phyloP scores from a whole-genome alignment of 2,888 invertebrate species.

The Pogonocherus hispidulus region DNA sequence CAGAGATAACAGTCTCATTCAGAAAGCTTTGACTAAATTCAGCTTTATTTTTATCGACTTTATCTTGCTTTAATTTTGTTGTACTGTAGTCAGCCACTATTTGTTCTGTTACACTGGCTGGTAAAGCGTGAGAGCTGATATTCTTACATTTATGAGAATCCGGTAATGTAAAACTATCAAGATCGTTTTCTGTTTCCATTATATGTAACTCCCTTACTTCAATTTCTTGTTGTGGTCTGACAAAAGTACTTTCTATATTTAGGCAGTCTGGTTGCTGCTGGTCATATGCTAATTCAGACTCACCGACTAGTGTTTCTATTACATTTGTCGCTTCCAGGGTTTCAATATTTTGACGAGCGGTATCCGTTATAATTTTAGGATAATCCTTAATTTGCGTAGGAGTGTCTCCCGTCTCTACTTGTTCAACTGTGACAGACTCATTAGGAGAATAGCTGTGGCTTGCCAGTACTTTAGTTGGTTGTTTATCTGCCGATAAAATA shows the following conservation, averaged over 20 bases:
- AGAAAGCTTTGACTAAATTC: conserved; percentile 66
- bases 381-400: conserved; percentile 70
- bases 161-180: conserved; percentile 70
- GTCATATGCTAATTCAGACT: conserved; percentile 73
- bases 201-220: conserved; percentile 75
- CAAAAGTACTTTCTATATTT: conserved; percentile 67
- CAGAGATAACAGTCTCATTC: conserved; percentile 70
- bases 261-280: conserved; percentile 63
- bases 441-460: conserved; percentile 73
- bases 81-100: conserved; percentile 68
- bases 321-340: conserved; percentile 77
- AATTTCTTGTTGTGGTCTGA: conserved; percentile 74
- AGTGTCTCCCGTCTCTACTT: conserved; percentile 73
- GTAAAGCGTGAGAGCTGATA: conserved; percentile 69
- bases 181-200: conserved; percentile 76
- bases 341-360: conserved; percentile 71
- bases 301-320: conserved; percentile 74
- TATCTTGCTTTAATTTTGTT: conserved; percentile 51
- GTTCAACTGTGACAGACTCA: conserved; percentile 75
- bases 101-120: conserved; percentile 71
- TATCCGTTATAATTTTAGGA: conserved; percentile 72
- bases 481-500: conserved; percentile 70
- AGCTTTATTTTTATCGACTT: conserved; percentile 64
- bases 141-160: conserved; percentile 71
- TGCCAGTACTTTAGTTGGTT: conserved; percentile 72